Percentiles rank a stretch among this genome's conserved stretches.
These are phyloP conservation scores for Hoplias malabaricus DNA, from an alignment of 2,113 vertebrate species.

Conservation along the genomic window DNA sequence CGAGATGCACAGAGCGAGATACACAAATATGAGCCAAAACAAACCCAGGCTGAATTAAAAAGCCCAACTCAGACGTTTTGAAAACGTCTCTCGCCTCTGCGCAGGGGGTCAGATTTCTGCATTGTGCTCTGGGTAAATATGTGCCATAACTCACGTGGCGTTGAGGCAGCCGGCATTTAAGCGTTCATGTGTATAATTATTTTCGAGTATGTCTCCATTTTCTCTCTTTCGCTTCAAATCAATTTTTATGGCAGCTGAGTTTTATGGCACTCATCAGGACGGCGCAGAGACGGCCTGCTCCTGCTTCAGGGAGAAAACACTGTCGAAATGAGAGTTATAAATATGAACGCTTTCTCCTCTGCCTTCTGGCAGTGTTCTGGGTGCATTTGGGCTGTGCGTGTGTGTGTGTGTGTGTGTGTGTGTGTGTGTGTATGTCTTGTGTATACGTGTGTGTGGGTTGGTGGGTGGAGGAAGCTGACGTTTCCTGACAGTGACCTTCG, in stretches of 20 bases:
- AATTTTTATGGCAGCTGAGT: constrained; percentile 61
- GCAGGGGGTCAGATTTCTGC: constrained; percentile 43
- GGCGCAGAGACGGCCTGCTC: constrained; percentile 41
- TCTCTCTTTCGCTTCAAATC: constrained; percentile 60
- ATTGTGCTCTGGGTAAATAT: constrained; percentile 46
- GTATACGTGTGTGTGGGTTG: background rate
- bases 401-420: constrained; percentile 38
- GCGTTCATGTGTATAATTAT: constrained; percentile 62
- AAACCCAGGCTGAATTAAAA: constrained; percentile 39
- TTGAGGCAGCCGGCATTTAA: constrained; percentile 48
- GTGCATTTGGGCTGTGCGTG: constrained; percentile 25
- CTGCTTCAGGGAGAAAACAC: constrained; percentile 52
- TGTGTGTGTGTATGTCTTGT: constrained; percentile 17
- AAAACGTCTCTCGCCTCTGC: constrained; percentile 44
- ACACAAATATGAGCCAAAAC: constrained; percentile 39
- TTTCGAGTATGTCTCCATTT: constrained; percentile 61
- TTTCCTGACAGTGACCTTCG: constrained; percentile 34
- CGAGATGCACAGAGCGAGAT: constrained; percentile 10
- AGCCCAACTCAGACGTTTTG: constrained; percentile 48
- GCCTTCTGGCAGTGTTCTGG: constrained; percentile 41
- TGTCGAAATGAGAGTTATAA: constrained; percentile 54
- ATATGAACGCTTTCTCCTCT: constrained; percentile 51
- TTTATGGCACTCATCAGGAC: constrained; percentile 57
- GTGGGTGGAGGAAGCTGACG: constrained; percentile 18
- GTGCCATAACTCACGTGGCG: constrained; percentile 49